These are phyloP conservation scores for Drosophila recens DNA, from an alignment of 2,888 invertebrate species.

Conservation along the genomic window DNA sequence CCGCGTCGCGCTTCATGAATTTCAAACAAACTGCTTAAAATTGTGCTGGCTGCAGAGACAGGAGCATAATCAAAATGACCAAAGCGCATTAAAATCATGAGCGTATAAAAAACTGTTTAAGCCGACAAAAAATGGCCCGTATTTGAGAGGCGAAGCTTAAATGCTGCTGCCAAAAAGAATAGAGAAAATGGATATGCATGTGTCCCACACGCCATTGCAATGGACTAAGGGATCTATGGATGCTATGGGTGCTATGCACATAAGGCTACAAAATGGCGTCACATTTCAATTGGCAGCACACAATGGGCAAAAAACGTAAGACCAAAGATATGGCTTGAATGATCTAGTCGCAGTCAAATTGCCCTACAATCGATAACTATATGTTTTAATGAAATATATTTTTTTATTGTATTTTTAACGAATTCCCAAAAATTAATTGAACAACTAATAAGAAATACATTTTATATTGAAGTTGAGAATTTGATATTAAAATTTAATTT, in stretches of 20 bases:
- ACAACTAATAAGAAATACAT: no score
- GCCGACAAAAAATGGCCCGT: conserved; percentile 46
- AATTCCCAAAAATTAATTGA: no score
- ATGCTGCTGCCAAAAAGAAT: conserved; percentile 32
- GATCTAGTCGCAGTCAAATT: not conserved
- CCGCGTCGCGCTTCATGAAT: conserved; percentile 69
- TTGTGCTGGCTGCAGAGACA: conserved; percentile 17
- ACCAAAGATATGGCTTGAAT: not conserved
- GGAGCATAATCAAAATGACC: conserved; percentile 71
- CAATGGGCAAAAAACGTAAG: conserved; percentile 1
- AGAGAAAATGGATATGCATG: conserved; percentile 20
- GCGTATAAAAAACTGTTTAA: conserved; percentile 71
- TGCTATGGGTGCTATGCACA: conserved; percentile 36
- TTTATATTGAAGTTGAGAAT: no score
- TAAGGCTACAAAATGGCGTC: conserved; percentile 63
- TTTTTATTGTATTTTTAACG: no score
- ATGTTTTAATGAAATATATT: no score
- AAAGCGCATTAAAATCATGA: conserved; percentile 77
- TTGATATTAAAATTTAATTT: no score
- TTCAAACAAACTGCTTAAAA: conserved; percentile 27
- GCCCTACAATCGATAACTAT: conserved; percentile 1
- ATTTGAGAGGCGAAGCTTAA: conserved; percentile 44
- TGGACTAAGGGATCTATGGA: not conserved
- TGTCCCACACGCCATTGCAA: conserved; percentile 20
- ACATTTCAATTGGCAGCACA: conserved; percentile 67